Evolutionary conservation across 2,113 vertebrate species (phyloP), one percentile per base, ranked within the genome.

Genomic region (Halichoeres trimaculatus): DNA sequence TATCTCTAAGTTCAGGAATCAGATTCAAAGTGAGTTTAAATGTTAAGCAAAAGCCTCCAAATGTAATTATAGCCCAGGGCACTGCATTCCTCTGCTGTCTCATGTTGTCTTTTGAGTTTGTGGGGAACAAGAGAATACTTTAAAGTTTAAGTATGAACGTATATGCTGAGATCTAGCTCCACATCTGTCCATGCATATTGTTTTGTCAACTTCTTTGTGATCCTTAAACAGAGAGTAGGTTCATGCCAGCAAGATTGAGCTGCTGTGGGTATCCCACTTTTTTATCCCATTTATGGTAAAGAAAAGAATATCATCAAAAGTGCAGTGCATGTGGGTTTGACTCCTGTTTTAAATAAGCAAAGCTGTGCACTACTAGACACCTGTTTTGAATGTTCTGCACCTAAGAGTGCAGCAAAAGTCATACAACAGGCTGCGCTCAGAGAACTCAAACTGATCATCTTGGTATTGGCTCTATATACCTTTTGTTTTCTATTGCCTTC

Each of bases 191-290:
- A 10, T 58, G 52, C 50, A 56, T 36, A 52, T 80, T 58, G 14
- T 19, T 19, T 74, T 48, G 41, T 77, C 63, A 8, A 41, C 0
- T 65, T 74, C 60, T 62, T 9, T 61, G n/a, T 69, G 74, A 76
- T 48, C 58, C 70, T 58, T 62, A 80, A 86, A 87, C 57, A 81
- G 75, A 78, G 60, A 74, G 51, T 78, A 89, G 84, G 84, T 83
- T 79, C 60, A 63, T 19, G 48, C 62, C 57, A 41, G 52, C 24
- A 63, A n/a, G 35, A 59, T 47, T 62, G 52, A 43, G 41, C 54
- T 64, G 0, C 5, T 72, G 10, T 54, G 55, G 30, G 38, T 41
- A 76, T 26, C 53, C 8, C 20, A 57, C 12, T 4, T n/a, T 40
- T 10, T 35, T 35, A 5, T 16, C 6, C 30, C 16, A 17, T 71